phyloP scores from a whole-genome alignment of 2,888 invertebrate genomes.

The Alentia gelatinosa region DNA sequence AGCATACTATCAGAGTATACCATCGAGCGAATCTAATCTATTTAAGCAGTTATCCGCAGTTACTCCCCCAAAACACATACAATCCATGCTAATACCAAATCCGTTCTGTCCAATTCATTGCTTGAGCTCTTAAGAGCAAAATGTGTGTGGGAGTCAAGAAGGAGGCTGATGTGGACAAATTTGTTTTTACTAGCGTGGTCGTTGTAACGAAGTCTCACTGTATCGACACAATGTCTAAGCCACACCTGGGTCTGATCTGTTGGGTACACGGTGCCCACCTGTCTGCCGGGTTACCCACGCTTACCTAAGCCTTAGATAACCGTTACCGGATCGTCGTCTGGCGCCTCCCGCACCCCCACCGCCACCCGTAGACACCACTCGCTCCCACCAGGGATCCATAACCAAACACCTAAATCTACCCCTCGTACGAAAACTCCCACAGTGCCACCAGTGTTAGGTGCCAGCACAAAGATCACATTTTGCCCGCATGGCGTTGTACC shows the following conservation, averaged over 20 bases:
- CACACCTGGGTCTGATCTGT: neutral
- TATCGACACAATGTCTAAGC: neutral
- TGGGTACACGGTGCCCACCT: neutral
- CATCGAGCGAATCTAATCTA: no score
- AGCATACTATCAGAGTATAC: no score
- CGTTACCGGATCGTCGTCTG: neutral
- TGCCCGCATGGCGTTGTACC: neutral
- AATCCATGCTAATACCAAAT: no score
- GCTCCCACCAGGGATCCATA: neutral
- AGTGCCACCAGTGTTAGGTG: neutral
- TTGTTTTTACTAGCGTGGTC: no score
- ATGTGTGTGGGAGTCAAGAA: no score
- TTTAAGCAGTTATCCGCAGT: no score
- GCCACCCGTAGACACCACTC: neutral
- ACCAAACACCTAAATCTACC: neutral
- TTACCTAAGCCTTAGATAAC: conserved; percentile 16
- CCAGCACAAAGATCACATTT: neutral
- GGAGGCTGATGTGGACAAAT: no score
- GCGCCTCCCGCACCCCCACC: neutral
- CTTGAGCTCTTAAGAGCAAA: no score
- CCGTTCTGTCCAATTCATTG: no score
- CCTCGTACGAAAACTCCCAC: neutral
- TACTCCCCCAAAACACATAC: no score
- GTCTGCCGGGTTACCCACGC: neutral
- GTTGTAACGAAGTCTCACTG: no score